Percentiles rank a stretch among this genome's conserved stretches.
These are phyloP conservation scores for Drosophila paulistorum DNA, from an alignment of 1,140 invertebrate species.

Conservation along the genomic window DNA sequence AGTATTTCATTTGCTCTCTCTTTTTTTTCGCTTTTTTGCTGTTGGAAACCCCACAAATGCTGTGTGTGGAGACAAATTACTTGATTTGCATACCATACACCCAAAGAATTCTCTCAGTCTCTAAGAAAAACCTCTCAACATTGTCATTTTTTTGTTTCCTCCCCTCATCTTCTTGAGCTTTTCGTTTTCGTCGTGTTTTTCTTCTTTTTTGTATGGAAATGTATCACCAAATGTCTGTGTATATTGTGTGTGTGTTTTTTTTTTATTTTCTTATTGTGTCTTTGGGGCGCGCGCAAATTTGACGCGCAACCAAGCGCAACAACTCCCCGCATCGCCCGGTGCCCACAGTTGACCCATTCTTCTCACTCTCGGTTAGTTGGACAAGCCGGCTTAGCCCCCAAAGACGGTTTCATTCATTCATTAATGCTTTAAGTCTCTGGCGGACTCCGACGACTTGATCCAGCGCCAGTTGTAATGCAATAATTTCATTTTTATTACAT, in stretches of 20 bases:
- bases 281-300: slow-evolving; percentile 59
- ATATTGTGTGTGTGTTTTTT: not conserved
- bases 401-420: slow-evolving; percentile 67
- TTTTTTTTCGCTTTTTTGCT: slow-evolving; percentile 26
- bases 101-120: slow-evolving; percentile 6
- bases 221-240: slow-evolving; percentile 48
- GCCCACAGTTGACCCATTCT: slow-evolving; percentile 25
- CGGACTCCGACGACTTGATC: slow-evolving; percentile 26
- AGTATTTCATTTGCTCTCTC: slow-evolving; percentile 9
- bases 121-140: slow-evolving; percentile 67
- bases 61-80: slow-evolving; percentile 70
- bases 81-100: slow-evolving; percentile 68
- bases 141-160: slow-evolving; percentile 64
- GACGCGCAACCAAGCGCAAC: slow-evolving; percentile 68
- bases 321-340: slow-evolving; percentile 38
- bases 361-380: slow-evolving; percentile 34
- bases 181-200: not conserved
- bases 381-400: slow-evolving; percentile 50
- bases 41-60: slow-evolving; percentile 55
- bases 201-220: slow-evolving; percentile 73
- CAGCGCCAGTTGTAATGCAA: slow-evolving; percentile 53
- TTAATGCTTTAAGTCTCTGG: slow-evolving; percentile 54
- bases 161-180: slow-evolving; percentile 24
- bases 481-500: slow-evolving; percentile 64
- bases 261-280: slow-evolving; percentile 24